Percentiles rank a stretch among this genome's conserved stretches.
phyloP scores from a whole-genome alignment of 2,797 vertebrate species.

The Vireo griseus region DNA sequence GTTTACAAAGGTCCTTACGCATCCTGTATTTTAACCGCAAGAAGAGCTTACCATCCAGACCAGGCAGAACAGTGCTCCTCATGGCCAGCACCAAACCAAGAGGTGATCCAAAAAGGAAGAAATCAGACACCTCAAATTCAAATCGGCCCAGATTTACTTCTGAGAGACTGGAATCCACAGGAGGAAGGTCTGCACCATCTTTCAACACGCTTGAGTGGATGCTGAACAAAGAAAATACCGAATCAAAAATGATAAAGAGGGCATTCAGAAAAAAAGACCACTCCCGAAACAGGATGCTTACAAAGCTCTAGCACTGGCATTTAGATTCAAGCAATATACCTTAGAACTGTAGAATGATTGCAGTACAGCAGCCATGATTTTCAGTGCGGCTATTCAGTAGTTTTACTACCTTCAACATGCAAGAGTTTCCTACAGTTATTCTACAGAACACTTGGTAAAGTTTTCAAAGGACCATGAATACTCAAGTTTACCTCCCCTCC shows the following conservation, averaged over 20 bases:
- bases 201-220: conserved; percentile 84
- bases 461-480: background rate
- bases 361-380: background rate
- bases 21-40: background rate
- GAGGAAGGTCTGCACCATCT: conserved; percentile 80
- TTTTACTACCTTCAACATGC: background rate
- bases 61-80: conserved; percentile 91
- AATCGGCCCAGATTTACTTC: conserved; percentile 86
- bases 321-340: background rate
- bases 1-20: background rate
- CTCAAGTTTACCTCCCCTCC: background rate
- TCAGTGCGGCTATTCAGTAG: background rate
- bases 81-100: conserved; percentile 95
- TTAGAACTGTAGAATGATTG: background rate
- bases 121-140: conserved; percentile 95
- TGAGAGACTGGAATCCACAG: conserved; percentile 71
- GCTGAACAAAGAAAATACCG: conserved; percentile 47
- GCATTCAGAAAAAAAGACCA: background rate
- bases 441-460: background rate
- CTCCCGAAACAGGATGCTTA: background rate
- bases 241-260: background rate
- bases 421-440: background rate
- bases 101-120: conserved; percentile 94
- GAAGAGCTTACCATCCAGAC: conserved; percentile 83
- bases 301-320: background rate